Evolutionary conservation across 1,140 invertebrate genomes (phyloP).

Genomic region (Cyclargus thomasi): DNA sequence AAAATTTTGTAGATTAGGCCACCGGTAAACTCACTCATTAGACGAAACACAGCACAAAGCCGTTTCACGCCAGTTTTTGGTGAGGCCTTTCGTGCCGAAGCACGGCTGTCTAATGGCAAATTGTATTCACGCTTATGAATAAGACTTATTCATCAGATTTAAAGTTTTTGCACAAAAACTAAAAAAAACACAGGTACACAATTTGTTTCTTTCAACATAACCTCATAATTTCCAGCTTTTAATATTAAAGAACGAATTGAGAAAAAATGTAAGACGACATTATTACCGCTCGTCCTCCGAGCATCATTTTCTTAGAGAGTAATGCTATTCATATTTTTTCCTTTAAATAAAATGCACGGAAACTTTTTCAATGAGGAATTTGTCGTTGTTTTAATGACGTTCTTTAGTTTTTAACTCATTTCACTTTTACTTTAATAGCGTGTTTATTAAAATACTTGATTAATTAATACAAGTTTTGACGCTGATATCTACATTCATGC

Average conservation of each 20-base stretch:
- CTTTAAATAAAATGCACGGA: conserved; percentile 13
- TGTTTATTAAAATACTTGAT: background rate
- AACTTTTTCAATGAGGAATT: conserved; percentile 5
- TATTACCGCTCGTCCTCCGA: conserved; percentile 14
- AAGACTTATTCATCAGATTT: no score
- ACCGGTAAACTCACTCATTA: no score
- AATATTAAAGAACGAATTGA: conserved; percentile 14
- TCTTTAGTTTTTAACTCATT: background rate
- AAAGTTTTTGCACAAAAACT: no score
- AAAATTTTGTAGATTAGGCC: no score
- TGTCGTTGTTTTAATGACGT: conserved; percentile 5
- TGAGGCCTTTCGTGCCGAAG: no score
- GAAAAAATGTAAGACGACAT: conserved; percentile 14
- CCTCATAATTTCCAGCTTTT: conserved; percentile 16
- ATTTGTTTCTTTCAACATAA: conserved; percentile 3
- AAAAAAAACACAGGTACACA: background rate
- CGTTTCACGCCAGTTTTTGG: no score
- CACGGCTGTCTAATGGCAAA: no score
- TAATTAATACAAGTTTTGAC: no score
- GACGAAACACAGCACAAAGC: no score
- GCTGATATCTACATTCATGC: no score
- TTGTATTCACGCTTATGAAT: no score
- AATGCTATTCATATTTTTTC: conserved; percentile 18
- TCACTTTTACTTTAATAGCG: background rate
- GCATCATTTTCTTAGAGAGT: conserved; percentile 19